Evolutionary conservation across 2,113 vertebrate species (phyloP).

Genomic region (Zapus hudsonius): DNA sequence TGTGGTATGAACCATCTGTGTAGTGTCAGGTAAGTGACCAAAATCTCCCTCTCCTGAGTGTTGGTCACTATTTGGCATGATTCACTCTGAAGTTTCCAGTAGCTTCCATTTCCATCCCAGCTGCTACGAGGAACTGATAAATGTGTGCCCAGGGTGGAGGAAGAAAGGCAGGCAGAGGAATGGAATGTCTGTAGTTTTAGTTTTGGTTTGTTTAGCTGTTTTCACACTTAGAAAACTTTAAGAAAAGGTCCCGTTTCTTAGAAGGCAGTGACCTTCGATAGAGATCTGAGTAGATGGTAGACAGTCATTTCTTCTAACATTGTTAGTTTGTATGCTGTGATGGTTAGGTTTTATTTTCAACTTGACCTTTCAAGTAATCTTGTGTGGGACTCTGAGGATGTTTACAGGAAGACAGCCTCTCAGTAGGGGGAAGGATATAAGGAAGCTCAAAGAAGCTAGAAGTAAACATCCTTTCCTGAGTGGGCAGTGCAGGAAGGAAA

Average conservation of each 20-base stretch:
- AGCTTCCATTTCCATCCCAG: slow-evolving; percentile 50
- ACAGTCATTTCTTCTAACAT: neutral
- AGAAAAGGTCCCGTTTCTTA: neutral
- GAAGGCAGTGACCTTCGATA: neutral
- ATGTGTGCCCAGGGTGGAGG: slow-evolving; percentile 49
- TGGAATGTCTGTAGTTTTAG: slow-evolving; percentile 68
- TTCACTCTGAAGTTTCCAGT: slow-evolving; percentile 77
- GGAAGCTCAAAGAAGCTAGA: no score
- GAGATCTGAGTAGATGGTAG: neutral
- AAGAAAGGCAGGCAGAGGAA: slow-evolving; percentile 59
- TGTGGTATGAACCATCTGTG: slow-evolving; percentile 64
- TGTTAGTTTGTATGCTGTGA: neutral
- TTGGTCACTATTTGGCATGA: slow-evolving; percentile 55
- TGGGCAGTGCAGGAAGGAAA: no score
- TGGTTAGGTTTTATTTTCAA: no score
- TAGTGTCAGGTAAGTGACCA: slow-evolving; percentile 3
- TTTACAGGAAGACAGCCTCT: no score
- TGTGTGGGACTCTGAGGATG: no score
- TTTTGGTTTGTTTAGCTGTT: slow-evolving; percentile 45
- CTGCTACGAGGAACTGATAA: slow-evolving; percentile 69
- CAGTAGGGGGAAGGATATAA: no score
- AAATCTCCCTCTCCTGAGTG: slow-evolving; percentile 66
- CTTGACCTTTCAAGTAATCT: no score
- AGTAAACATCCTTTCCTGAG: no score
- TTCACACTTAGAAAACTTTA: slow-evolving; percentile 11